Evolutionary conservation across 2,113 vertebrate genomes (phyloP).

Genomic region (Centropus unirufus): DNA sequence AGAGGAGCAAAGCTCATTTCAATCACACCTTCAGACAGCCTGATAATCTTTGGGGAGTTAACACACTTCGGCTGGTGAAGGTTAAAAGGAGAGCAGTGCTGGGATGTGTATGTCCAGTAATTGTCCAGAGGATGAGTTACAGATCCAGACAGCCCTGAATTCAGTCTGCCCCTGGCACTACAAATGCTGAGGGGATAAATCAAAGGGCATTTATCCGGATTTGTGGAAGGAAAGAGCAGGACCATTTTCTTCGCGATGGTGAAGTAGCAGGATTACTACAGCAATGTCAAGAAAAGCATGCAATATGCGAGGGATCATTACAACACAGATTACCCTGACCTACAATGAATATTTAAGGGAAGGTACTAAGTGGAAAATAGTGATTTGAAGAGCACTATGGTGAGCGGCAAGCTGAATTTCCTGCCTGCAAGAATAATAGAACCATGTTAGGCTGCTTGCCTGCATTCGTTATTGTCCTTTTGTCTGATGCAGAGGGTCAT

Average conservation of each 20-base stretch:
- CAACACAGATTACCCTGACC: not conserved
- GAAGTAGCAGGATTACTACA: not conserved
- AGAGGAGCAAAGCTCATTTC: slow-evolving; percentile 62
- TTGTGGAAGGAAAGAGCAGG: not conserved
- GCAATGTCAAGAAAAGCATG: not conserved
- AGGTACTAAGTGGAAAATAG: not conserved
- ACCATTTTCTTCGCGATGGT: not conserved
- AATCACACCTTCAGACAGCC: slow-evolving; percentile 71
- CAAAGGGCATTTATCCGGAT: slow-evolving; percentile 37
- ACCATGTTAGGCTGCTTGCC: not conserved
- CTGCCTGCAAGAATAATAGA: not conserved
- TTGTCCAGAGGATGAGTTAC: slow-evolving; percentile 6
- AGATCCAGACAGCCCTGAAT: not conserved
- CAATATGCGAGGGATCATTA: not conserved
- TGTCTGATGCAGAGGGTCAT: fast-evolving
- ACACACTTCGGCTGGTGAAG: slow-evolving; percentile 66
- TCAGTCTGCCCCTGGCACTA: not conserved
- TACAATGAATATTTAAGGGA: not conserved
- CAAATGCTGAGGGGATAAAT: slow-evolving; percentile 28
- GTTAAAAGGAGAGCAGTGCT: slow-evolving; percentile 47
- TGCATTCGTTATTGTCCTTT: not conserved
- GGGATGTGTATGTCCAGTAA: slow-evolving; percentile 33
- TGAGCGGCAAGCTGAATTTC: not conserved
- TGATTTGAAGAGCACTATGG: not conserved
- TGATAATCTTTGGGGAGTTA: slow-evolving; percentile 73